Evolutionary conservation across 2,888 invertebrate species (phyloP), one percentile per base, ranked within the genome.

Genomic region (Strigamia transsilvanica): DNA sequence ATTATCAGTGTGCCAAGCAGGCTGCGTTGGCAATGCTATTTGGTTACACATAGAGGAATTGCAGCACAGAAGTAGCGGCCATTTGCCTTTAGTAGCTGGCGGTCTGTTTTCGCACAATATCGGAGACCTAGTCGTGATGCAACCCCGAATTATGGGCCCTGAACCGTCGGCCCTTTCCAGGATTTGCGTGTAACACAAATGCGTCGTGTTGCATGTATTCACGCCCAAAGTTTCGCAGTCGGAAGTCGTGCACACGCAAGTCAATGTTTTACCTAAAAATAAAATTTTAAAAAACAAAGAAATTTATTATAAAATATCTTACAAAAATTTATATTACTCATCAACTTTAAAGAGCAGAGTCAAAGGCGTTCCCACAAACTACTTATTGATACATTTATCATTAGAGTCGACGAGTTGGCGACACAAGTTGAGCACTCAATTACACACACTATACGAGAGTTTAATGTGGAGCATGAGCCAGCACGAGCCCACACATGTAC

Each of bases 21-120:
- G 86, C 18, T 83, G 82, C 6, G 85, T 85, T 0, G 88, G 88
- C 7, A 86, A 81, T 32, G 86, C 86, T 34, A 87, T 84, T 66
- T 85, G 84, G 84, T 88, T 88, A 85, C 88, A 88, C 84, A 86
- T 86, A 79, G 86, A 85, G 18, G 86, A 84, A 27, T 86, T 86
- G 82, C 89, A 89, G 85, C 89, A 89, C 79, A 85, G 85, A 56
- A 89, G 85, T 2, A 87, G 85, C 0, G 89, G 88, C 88, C 88
- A 88, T 10, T 85, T 84, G 23, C 85, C 85, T 23, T 85, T 85
- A 9, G 85, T 83, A 0, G 85, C 84, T 15, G 88, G 88, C 5
- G 86, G 85, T 78, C 87, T 85, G 85, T 89, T 89, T 84, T 89
- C 88, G 84, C 89, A 89, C 5, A 88, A 85, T 51, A 89, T 83